Evolutionary conservation across 2,113 vertebrate genomes (phyloP), one percentile per base, ranked within the genome.

Genomic region (Rallus limicola): DNA sequence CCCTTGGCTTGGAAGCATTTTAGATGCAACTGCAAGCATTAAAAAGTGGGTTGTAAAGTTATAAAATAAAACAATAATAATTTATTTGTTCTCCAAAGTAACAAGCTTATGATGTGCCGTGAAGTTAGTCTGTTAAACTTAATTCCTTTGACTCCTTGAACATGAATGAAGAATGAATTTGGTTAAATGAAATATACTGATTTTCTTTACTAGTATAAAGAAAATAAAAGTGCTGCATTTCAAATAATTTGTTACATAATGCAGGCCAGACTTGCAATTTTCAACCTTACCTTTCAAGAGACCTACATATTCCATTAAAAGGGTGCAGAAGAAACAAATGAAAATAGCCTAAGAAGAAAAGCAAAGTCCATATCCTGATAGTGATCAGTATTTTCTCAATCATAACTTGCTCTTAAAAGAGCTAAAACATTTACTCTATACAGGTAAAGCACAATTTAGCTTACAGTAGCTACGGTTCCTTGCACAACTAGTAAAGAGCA

Each of bases 231-330:
- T 92, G 83, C 91, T 97, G 92, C 82, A 96, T 96, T 97, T 97
- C 87, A 93, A 97, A 96, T 97, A 94, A 95, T 96, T 97, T 97
- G 97, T 98, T 98, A 98, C 42, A 89, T 92, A 97, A 97, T 97
- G 96, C 98, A 99, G 98, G 98, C 97, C 97, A 97, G 92, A 96
- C 97, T 98, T 92, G 95, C 92, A 94, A 97, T 97, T 96, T 97
- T 97, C 96, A 90, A 96, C 97, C 98, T 99, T 99, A 99, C 99
- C 99, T 99, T 98, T 99, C 99, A 98, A 98, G 98, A 98, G 98
- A 98, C 98, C 98, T 98, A 99, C 60, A 99, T 97, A 98, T 97
- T 97, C 98, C 97, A 98, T 98, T 98, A 98, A 98, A 98, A 98
- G 98, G 98, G 98, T 98, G 98, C 98, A 97, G 98, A 98, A 98